Percentiles rank a stretch among this genome's conserved stretches.
Evolutionary conservation across 1,140 invertebrate genomes (phyloP).

Genomic region (Sarcophaga peregrina): DNA sequence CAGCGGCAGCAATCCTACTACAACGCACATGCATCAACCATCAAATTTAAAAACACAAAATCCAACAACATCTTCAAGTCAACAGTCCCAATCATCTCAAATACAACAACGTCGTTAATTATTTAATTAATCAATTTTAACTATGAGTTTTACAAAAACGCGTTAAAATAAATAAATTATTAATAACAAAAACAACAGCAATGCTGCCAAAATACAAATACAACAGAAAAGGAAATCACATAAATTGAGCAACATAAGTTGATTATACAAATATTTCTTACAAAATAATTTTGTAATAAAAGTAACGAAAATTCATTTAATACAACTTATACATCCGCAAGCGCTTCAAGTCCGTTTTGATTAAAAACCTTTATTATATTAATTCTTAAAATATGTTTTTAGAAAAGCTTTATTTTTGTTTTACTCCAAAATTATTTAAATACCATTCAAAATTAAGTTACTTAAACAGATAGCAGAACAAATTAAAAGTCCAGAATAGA

Average conservation of each 20-base stretch:
- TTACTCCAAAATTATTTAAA: too few species aligned
- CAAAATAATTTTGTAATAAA: constrained; percentile 1
- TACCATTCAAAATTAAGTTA: too few species aligned
- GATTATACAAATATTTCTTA: neutral
- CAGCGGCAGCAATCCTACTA: constrained; percentile 43
- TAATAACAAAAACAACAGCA: constrained; percentile 46
- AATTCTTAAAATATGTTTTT: too few species aligned
- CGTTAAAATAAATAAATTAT: too few species aligned
- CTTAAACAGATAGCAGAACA: too few species aligned
- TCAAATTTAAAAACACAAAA: constrained; percentile 51
- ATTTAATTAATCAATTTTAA: constrained; percentile 40
- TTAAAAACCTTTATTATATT: neutral
- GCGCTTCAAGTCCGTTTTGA: neutral
- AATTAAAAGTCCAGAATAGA: too few species aligned
- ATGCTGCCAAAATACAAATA: constrained; percentile 48
- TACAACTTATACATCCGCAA: neutral
- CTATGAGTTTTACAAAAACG: too few species aligned
- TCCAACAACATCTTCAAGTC: neutral
- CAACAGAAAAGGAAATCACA: constrained; percentile 44
- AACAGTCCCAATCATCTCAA: constrained; percentile 1
- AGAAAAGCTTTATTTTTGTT: too few species aligned
- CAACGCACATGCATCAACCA: constrained; percentile 55
- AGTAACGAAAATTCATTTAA: neutral
- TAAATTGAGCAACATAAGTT: neutral
- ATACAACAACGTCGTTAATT: constrained; percentile 45